Conservation (phyloP, 1,140 invertebrate species). For the Spodoptera litura region DNA sequence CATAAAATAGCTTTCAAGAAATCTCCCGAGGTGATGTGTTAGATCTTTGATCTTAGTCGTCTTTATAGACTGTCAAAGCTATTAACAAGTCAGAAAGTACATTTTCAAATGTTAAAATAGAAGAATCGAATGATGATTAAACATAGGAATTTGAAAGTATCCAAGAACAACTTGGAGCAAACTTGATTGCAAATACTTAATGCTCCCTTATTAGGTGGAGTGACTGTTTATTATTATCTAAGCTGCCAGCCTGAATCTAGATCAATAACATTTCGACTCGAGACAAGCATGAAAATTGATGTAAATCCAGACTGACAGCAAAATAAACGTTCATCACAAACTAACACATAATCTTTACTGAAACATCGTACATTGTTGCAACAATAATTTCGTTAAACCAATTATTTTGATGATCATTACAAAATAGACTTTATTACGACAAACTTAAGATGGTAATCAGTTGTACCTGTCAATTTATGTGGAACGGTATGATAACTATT, state of each 20-base stretch:
- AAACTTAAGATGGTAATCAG: slow-evolving; percentile 11
- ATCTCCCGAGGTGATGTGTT: no score
- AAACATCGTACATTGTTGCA: slow-evolving; percentile 23
- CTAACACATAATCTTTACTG: slow-evolving; percentile 17
- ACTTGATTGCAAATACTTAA: no score
- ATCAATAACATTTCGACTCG: slow-evolving; percentile 6
- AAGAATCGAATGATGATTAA: no score
- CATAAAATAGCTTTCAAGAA: no score
- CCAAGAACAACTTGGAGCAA: no score
- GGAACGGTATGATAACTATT: neutral
- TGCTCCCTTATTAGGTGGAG: neutral
- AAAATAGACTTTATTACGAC: slow-evolving; percentile 21
- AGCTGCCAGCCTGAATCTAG: neutral
- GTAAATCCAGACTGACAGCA: slow-evolving; percentile 3
- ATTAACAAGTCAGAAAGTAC: no score
- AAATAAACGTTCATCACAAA: slow-evolving; percentile 25
- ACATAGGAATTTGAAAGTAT: no score
- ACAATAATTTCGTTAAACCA: slow-evolving; percentile 20
- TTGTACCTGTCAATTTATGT: slow-evolving; percentile 16
- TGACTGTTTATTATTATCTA: neutral
- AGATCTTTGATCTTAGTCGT: no score
- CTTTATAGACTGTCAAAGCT: no score
- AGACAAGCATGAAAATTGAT: slow-evolving; percentile 20
- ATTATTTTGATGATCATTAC: slow-evolving; percentile 26
- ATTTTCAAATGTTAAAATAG: no score